Percentiles rank a stretch among this genome's conserved stretches.
Conservation (phyloP, 2,113 vertebrate genomes). For the Phoxinus phoxinus region DNA sequence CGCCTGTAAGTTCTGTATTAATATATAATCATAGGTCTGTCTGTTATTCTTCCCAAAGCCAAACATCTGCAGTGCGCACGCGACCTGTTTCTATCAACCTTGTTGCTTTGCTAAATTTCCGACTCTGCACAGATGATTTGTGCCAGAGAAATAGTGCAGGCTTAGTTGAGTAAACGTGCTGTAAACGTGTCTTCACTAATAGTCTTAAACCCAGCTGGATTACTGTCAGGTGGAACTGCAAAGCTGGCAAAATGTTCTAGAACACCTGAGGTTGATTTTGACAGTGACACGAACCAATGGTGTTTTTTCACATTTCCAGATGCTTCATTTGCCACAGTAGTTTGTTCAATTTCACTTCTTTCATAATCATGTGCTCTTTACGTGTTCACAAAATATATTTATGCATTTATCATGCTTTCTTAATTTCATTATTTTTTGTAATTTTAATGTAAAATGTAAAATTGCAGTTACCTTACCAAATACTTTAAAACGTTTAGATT, state of each 20-base stretch:
- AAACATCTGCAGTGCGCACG: constrained; percentile 38
- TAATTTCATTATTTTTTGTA: too few species aligned
- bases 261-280: not conserved
- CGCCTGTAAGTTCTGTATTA: constrained; percentile 86
- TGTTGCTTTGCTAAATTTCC: constrained; percentile 29
- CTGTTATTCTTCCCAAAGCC: not conserved
- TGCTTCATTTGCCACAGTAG: not conserved
- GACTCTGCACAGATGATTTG: not conserved
- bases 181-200: not conserved
- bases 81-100: constrained; percentile 24
- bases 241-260: not conserved
- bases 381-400: not conserved
- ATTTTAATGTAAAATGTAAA: not conserved
- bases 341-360: not conserved
- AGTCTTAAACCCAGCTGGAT: not conserved
- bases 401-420: not conserved
- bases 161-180: not conserved
- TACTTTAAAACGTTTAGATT: not conserved
- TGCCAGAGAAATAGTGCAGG: not conserved
- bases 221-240: constrained; percentile 27
- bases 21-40: not conserved
- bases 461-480: not conserved
- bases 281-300: not conserved
- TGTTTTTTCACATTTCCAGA: not conserved
- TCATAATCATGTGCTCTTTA: not conserved